Percentiles rank a stretch among this genome's conserved stretches.
phyloP scores from a whole-genome alignment of 2,113 vertebrate species.

The Malurus elegans region DNA sequence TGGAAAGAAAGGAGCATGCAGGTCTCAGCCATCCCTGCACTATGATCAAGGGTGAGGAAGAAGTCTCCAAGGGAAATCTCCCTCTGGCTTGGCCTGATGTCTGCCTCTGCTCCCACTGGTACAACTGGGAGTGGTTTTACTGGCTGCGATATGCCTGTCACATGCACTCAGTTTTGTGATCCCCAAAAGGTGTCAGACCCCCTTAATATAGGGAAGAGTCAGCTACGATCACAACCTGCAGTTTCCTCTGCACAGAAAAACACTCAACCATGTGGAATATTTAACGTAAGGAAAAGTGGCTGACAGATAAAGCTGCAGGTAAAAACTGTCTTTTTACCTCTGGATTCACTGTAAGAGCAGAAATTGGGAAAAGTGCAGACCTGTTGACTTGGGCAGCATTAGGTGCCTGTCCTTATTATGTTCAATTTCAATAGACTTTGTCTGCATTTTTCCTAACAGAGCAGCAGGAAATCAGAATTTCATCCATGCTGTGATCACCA shows the following conservation, averaged over 20 bases:
- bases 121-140: not conserved
- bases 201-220: not conserved
- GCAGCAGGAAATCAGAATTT: not conserved
- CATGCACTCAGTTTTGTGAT: rapidly evolving
- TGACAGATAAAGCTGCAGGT: not conserved
- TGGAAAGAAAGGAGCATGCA: not conserved
- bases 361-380: not conserved
- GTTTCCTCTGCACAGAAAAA: not conserved
- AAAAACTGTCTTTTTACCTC: not conserved
- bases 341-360: not conserved
- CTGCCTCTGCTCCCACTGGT: not conserved
- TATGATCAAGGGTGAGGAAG: not conserved
- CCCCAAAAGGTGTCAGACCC: not conserved
- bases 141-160: not conserved
- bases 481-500: not conserved
- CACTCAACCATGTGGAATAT: not conserved
- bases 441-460: not conserved
- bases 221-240: not conserved
- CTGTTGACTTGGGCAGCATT: not conserved
- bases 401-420: not conserved
- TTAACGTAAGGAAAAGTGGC: not conserved
- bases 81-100: not conserved
- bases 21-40: not conserved
- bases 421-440: not conserved
- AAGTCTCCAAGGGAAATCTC: not conserved